Conservation (phyloP, 35 echinoderm and acorn worm genomes). For the Chiridota heheva region DNA sequence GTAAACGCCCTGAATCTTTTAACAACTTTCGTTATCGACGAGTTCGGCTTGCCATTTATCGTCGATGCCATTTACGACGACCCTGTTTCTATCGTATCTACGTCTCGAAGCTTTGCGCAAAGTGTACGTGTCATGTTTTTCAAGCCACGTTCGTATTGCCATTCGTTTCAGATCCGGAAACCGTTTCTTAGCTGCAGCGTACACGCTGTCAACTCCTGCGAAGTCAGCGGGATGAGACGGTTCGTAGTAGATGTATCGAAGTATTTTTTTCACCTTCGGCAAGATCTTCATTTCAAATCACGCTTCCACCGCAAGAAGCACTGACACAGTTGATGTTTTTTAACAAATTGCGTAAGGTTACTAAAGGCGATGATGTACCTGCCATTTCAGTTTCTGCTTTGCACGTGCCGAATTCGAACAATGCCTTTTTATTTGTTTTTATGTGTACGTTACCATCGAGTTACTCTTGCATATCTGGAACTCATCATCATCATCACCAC, state of each 20-base stretch:
- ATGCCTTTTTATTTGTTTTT: too few relatives aligned
- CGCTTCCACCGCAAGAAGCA: background rate
- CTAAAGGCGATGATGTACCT: too few relatives aligned
- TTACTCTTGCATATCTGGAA: too few relatives aligned
- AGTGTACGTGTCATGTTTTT: conserved; percentile 56
- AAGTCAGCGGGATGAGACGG: conserved; percentile 7
- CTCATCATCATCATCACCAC: too few relatives aligned
- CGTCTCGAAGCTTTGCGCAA: conserved; percentile 30
- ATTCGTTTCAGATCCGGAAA: background rate
- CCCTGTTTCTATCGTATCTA: conserved; percentile 37
- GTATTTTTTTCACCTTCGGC: background rate
- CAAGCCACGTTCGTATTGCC: conserved; percentile 31
- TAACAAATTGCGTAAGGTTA: background rate
- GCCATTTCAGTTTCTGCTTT: too few relatives aligned
- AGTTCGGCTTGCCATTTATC: conserved; percentile 67
- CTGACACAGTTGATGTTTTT: background rate
- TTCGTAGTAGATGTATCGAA: background rate
- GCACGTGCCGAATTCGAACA: too few relatives aligned
- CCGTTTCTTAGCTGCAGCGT: background rate
- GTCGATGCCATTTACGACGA: conserved; percentile 57
- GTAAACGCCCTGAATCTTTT: too few relatives aligned
- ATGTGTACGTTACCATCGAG: too few relatives aligned
- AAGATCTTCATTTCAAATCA: background rate
- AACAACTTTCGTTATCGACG: conserved; percentile 14
- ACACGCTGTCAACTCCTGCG: background rate